Base-by-base conservation (phyloP, 1,140 invertebrate genomes). In the Dendrolimus kikuchii region DNA sequence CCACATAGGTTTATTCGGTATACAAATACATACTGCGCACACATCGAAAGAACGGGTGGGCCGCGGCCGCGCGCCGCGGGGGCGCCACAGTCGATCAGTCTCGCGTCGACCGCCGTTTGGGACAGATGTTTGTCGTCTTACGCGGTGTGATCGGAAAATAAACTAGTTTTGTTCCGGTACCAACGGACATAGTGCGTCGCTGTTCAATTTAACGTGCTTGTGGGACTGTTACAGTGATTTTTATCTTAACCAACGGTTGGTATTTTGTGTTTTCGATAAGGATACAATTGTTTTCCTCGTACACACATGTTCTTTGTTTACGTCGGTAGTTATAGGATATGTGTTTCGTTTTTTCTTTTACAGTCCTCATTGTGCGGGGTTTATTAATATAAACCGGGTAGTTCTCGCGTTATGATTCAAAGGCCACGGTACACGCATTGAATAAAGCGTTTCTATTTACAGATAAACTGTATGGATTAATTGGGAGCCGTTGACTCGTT, bases 381-480 rank as follows among this genome's bases (percentile, higher is more conserved):
- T 68, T 23, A 23, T 68, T 68, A 70, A 64, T 68, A 74, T 69
- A 71, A 77, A 66, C 72, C 66, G 67, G 64, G 64, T 79, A 72
- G 72, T 74, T 68, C n/a, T 67, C 51, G 56, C 58, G 63, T 62
- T 60, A 74, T 79, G 66, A 74, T 64, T 69, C 70, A 74, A 58
- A 68, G 66, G 66, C 60, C 71, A 64, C 62, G 48, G 54, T 62
- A 68, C 60, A 55, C 51, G 69, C 69, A 77, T 74, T 81, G 75
- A 83, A 78, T 71, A 79, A 77, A 64, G 64, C 74, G 74, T 78
- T 83, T 86, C 77, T 86, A 78, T 86, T 86, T 85, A 68, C 82
- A 86, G 82, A 86, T 82, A 77, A 81, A 81, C 77, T 75, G 71
- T 80, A 73, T 70, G 73, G 66, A 74, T 79, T 81, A 77, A 77